Evolutionary conservation across 2,888 invertebrate genomes (phyloP).

Genomic region (Pherbina coryleti): DNA sequence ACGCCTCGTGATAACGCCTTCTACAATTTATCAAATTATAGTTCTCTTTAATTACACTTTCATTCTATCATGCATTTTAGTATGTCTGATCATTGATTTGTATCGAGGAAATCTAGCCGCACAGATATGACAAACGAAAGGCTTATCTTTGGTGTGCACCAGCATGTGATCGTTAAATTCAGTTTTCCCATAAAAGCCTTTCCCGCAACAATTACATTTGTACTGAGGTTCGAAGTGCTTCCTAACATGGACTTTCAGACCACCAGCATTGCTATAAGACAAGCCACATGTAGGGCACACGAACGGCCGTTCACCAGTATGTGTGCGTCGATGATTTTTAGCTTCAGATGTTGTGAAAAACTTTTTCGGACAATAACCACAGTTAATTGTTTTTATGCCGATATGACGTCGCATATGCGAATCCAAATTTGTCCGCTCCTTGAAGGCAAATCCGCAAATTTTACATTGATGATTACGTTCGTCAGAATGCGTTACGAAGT

Average conservation of each 20-base stretch:
- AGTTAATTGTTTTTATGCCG: not conserved
- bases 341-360: not conserved
- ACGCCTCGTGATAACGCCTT: too few relatives aligned
- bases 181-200: not conserved
- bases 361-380: not conserved
- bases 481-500: conserved; percentile 34
- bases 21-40: too few relatives aligned
- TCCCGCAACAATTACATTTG: not conserved
- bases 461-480: conserved; percentile 13
- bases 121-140: not conserved
- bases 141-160: conserved; percentile 19
- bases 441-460: conserved; percentile 15
- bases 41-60: too few relatives aligned
- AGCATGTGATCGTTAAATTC: not conserved
- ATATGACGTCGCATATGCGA: not conserved
- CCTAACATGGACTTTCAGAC: not conserved
- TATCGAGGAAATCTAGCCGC: not conserved
- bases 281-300: not conserved
- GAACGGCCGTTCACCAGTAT: conserved; percentile 4
- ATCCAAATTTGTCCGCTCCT: not conserved
- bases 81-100: not conserved
- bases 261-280: not conserved
- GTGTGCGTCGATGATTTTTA: not conserved
- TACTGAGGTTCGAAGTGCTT: not conserved
- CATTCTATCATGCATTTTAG: not conserved